Evolutionary conservation across 2,113 vertebrate species (phyloP).

Genomic region (Gadus macrocephalus): DNA sequence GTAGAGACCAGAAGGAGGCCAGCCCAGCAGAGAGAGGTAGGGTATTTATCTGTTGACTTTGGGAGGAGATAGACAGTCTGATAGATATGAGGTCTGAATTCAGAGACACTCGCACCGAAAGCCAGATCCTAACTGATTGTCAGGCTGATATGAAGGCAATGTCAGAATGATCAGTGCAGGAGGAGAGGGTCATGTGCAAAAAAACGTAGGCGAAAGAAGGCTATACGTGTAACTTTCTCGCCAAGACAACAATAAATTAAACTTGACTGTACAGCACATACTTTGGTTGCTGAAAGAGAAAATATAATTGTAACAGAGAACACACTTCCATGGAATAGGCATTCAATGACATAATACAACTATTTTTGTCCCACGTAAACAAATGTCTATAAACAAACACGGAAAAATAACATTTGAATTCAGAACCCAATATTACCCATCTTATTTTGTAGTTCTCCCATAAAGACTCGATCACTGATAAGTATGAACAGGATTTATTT

Average conservation of each 20-base stretch:
- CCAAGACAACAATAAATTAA: conserved; percentile 7
- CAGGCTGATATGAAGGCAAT: background rate
- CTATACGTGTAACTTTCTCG: background rate
- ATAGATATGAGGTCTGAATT: too few relatives aligned
- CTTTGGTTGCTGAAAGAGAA: background rate
- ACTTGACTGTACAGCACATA: conserved; percentile 1
- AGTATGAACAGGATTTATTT: too few relatives aligned
- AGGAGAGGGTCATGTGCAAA: background rate
- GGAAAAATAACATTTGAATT: too few relatives aligned
- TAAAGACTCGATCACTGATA: too few relatives aligned
- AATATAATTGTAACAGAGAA: conserved; percentile 6
- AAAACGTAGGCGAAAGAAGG: too few relatives aligned
- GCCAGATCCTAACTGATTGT: too few relatives aligned
- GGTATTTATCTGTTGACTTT: background rate
- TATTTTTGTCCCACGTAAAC: too few relatives aligned
- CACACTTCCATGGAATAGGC: background rate
- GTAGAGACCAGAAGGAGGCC: conserved; percentile 10
- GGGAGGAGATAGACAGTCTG: too few relatives aligned
- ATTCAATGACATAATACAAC: background rate
- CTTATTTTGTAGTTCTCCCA: too few relatives aligned
- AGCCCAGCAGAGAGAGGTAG: conserved; percentile 7
- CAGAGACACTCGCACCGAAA: too few relatives aligned
- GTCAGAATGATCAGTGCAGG: background rate
- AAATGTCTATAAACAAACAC: too few relatives aligned
- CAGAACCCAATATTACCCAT: too few relatives aligned